These are phyloP conservation scores for Tragelaphus imberbis DNA, from an alignment of 2,113 vertebrate genomes.

Conservation along the genomic window DNA sequence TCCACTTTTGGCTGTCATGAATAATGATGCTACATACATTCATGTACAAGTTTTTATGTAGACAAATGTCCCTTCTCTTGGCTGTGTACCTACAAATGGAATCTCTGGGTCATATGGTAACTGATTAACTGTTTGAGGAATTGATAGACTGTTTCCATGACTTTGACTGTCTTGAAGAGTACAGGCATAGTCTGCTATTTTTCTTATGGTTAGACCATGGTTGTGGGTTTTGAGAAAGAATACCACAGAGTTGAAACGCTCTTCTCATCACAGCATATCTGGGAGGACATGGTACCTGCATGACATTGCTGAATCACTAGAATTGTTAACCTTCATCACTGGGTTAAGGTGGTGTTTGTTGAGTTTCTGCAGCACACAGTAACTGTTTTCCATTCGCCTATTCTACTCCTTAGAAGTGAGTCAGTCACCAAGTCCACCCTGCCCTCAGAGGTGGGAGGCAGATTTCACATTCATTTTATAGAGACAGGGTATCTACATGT, in stretches of 20 bases:
- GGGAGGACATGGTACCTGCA: not conserved
- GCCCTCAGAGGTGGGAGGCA: not conserved
- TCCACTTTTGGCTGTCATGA: not conserved
- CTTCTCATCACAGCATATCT: not conserved
- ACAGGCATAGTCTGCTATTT: not conserved
- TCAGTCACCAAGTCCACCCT: not conserved
- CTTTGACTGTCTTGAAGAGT: not conserved
- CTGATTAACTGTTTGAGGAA: not conserved
- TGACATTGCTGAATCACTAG: not conserved
- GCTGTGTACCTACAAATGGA: not conserved
- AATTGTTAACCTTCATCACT: not conserved
- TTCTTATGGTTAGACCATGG: not conserved
- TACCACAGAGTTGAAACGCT: not conserved
- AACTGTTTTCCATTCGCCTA: not conserved
- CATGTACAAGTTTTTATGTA: not conserved
- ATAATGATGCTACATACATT: not conserved
- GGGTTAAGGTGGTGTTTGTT: not conserved
- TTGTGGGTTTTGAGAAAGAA: not conserved
- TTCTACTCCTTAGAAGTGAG: not conserved
- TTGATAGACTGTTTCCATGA: not conserved
- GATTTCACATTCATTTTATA: not conserved
- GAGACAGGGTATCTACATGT: not conserved
- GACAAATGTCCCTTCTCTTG: not conserved
- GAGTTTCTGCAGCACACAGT: not conserved
- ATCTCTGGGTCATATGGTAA: not conserved